Conservation (phyloP, 2,113 vertebrate species). For the Sigmodon hispidus region DNA sequence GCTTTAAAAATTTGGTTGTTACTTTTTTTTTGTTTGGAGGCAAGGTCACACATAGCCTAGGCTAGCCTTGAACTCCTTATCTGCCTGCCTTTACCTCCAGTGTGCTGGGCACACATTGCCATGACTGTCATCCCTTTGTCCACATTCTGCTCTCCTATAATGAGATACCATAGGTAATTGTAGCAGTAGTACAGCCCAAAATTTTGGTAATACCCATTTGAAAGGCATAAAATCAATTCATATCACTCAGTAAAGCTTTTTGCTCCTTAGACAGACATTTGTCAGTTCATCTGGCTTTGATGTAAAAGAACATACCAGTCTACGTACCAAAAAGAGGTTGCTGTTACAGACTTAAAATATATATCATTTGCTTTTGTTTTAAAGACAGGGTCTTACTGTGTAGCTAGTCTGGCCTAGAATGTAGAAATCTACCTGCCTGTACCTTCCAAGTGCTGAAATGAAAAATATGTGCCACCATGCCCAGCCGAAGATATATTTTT, state of each 20-base stretch:
- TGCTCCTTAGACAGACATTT: conserved; percentile 25
- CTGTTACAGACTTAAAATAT: not conserved
- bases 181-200: not conserved
- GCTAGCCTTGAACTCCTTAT: not conserved
- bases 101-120: not conserved
- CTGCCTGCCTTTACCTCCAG: not conserved
- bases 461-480: not conserved
- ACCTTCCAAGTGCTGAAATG: not conserved
- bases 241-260: not conserved
- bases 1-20: not conserved
- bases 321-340: conserved; percentile 8
- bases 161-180: conserved; percentile 18
- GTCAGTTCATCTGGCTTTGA: conserved; percentile 17
- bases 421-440: not conserved
- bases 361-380: not conserved
- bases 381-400: not conserved
- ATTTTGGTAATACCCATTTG: not conserved
- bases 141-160: not conserved
- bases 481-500: not conserved
- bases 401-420: not conserved
- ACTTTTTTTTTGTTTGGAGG: not conserved
- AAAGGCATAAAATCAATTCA: conserved; percentile 2
- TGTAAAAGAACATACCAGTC: not conserved
- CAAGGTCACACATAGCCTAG: not conserved
- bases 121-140: not conserved